Percentiles rank a stretch among this genome's conserved stretches.
phyloP scores from a whole-genome alignment of 2,888 invertebrate species.

The Hyposoter dolosus region DNA sequence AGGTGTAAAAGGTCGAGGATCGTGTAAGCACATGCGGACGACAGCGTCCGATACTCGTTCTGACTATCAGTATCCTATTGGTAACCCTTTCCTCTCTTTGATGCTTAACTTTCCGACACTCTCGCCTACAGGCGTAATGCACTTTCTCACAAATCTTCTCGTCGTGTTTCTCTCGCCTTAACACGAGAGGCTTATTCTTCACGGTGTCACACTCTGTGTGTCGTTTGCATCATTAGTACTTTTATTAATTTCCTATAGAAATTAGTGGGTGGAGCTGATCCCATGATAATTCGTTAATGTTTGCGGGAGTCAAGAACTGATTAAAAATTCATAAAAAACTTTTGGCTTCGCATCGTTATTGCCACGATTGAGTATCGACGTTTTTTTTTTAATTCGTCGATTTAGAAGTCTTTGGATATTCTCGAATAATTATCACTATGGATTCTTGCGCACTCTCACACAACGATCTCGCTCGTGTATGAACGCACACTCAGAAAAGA shows the following conservation, averaged over 20 bases:
- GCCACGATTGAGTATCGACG: neutral
- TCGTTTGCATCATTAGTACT: neutral
- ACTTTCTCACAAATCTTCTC: conserved; percentile 33
- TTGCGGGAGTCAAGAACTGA: neutral
- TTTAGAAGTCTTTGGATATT: neutral
- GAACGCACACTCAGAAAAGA: neutral
- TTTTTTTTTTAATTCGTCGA: neutral
- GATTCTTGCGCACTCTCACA: conserved; percentile 57
- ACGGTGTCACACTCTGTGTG: neutral
- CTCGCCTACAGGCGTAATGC: conserved; percentile 18
- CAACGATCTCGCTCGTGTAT: neutral
- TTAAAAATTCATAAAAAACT: neutral
- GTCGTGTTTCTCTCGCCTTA: conserved; percentile 24
- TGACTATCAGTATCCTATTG: conserved; percentile 77
- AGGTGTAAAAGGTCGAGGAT: conserved; percentile 63
- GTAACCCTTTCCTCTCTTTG: conserved; percentile 60
- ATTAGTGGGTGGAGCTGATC: neutral
- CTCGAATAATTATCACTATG: conserved; percentile 28
- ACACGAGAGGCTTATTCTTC: neutral
- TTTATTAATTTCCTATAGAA: neutral
- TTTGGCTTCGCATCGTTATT: neutral
- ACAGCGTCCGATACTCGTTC: conserved; percentile 56
- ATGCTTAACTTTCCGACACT: conserved; percentile 32
- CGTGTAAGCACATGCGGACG: conserved; percentile 51
- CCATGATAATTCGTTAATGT: neutral